These are phyloP conservation scores for Sminthurides bifidus DNA, from an alignment of 1,140 invertebrate genomes.

Conservation along the genomic window DNA sequence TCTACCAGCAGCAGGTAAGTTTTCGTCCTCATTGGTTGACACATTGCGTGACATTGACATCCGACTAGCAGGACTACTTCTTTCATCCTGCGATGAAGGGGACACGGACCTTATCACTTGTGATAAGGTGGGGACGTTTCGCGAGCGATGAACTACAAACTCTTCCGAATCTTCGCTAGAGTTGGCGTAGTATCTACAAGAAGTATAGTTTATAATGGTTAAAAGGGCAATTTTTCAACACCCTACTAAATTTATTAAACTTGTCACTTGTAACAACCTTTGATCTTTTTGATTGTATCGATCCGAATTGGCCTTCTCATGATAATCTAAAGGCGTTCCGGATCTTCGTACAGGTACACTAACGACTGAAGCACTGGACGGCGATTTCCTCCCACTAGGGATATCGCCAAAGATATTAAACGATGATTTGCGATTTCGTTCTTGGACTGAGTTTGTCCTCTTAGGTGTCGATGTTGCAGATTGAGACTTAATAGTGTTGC, in stretches of 20 bases:
- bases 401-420: slow-evolving; percentile 26
- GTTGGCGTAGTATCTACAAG: slow-evolving; percentile 26
- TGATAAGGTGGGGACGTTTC: slow-evolving; percentile 62
- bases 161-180: slow-evolving; percentile 42
- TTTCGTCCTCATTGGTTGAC: slow-evolving; percentile 20
- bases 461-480: slow-evolving; percentile 30
- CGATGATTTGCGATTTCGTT: slow-evolving; percentile 20
- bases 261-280: no score
- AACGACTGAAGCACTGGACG: slow-evolving; percentile 26
- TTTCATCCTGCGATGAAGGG: slow-evolving; percentile 35
- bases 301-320: slow-evolving; percentile 28
- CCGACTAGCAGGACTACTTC: slow-evolving; percentile 31
- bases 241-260: neutral
- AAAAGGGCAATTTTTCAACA: no score
- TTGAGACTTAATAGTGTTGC: slow-evolving; percentile 25
- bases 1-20: slow-evolving; percentile 53
- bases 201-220: no score
- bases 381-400: slow-evolving; percentile 18
- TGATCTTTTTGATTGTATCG: slow-evolving; percentile 27
- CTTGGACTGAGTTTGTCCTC: slow-evolving; percentile 24
- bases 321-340: slow-evolving; percentile 23
- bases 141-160: slow-evolving; percentile 66
- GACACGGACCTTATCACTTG: slow-evolving; percentile 42
- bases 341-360: slow-evolving; percentile 27
- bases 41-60: slow-evolving; percentile 28